Evolutionary conservation across 1,140 invertebrate genomes (phyloP).

Genomic region (Akabosia matsudoensis): DNA sequence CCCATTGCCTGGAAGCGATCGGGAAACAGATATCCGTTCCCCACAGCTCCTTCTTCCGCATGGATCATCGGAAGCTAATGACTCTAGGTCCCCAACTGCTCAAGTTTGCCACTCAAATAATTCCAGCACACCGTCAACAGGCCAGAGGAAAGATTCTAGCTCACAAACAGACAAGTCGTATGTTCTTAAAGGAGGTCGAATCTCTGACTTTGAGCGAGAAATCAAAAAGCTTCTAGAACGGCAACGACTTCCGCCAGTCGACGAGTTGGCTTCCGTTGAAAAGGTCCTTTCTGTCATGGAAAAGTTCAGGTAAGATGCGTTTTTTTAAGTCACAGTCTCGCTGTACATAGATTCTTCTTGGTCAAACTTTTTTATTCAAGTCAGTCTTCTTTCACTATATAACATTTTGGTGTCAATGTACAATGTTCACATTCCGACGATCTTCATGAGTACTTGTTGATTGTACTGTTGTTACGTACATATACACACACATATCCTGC

Average conservation of each 20-base stretch:
- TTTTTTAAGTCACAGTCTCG: neutral
- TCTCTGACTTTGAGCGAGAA: constrained; percentile 65
- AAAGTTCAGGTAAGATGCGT: constrained; percentile 45
- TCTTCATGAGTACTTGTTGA: too few relatives aligned
- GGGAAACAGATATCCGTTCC: neutral
- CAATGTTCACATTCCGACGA: too few relatives aligned
- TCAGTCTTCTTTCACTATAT: constrained; percentile 20
- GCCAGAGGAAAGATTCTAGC: constrained; percentile 60
- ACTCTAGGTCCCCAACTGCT: neutral
- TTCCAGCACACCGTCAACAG: constrained; percentile 49
- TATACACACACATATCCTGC: too few relatives aligned
- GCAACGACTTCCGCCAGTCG: constrained; percentile 56
- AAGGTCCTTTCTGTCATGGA: constrained; percentile 49
- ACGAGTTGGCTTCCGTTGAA: constrained; percentile 45
- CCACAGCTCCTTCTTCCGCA: neutral
- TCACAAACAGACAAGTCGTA: constrained; percentile 59
- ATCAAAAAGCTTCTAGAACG: constrained; percentile 70
- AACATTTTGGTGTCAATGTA: neutral
- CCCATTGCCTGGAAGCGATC: neutral
- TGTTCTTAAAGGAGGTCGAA: constrained; percentile 52
- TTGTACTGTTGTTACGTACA: too few relatives aligned
- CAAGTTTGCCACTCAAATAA: neutral
- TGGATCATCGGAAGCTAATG: neutral
- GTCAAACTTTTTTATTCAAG: neutral
- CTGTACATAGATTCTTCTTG: too few relatives aligned